phyloP scores from a whole-genome alignment of 2,888 invertebrate genomes.

The Dioctria linearis region DNA sequence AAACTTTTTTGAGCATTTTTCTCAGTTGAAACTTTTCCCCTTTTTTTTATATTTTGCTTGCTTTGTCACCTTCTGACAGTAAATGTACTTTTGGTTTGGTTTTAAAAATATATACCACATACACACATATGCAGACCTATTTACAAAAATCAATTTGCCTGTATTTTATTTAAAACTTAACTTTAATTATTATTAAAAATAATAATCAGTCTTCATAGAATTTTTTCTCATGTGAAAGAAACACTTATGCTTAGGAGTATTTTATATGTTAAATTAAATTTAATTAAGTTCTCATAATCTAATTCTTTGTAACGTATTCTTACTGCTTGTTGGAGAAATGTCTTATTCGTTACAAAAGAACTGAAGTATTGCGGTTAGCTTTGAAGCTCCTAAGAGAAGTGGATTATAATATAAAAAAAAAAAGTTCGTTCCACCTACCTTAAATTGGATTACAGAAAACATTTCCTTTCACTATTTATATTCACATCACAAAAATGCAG shows the following conservation, averaged over 20 bases:
- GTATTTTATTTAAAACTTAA: conserved; percentile 51
- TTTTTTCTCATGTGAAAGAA: conserved; percentile 53
- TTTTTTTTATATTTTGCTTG: neutral
- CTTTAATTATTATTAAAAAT: conserved; percentile 53
- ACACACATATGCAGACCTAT: conserved; percentile 40
- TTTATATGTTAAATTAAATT: conserved; percentile 5
- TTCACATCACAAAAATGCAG: no score
- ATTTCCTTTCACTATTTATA: neutral
- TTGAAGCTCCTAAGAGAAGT: conserved; percentile 37
- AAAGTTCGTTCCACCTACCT: conserved; percentile 10
- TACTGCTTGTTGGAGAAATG: neutral
- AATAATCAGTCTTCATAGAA: conserved; percentile 58
- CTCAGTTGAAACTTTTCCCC: neutral
- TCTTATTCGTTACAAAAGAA: conserved; percentile 22
- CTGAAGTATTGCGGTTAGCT: neutral
- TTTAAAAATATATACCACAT: conserved; percentile 24
- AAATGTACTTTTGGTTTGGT: neutral
- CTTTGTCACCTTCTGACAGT: neutral
- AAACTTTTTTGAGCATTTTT: no score
- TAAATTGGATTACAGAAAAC: neutral
- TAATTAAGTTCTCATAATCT: conserved; percentile 15
- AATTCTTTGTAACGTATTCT: neutral
- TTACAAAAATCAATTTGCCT: conserved; percentile 47
- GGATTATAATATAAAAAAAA: conserved; percentile 6
- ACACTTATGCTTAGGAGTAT: conserved; percentile 26